These are phyloP conservation scores for Rissa tridactyla DNA, from an alignment of 2,113 vertebrate genomes.

Conservation along the genomic window DNA sequence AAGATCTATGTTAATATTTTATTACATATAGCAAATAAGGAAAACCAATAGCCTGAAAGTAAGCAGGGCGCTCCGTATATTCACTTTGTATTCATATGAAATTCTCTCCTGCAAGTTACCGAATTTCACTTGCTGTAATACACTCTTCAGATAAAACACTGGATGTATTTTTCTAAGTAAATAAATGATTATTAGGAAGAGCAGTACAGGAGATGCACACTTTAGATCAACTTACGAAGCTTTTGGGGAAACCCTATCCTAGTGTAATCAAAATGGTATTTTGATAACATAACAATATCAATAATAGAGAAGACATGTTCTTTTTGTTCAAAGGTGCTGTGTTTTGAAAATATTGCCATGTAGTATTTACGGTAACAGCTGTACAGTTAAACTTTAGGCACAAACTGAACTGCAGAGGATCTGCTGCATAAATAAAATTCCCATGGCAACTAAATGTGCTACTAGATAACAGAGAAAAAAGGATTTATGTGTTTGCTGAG, in stretches of 20 bases:
- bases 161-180: neutral
- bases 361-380: conserved; percentile 81
- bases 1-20: neutral
- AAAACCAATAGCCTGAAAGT: neutral
- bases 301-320: conserved; percentile 64
- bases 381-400: conserved; percentile 83
- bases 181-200: conserved; percentile 32
- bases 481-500: conserved; percentile 91
- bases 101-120: neutral
- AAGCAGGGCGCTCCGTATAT: neutral
- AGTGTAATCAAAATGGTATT: conserved; percentile 56
- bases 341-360: conserved; percentile 81
- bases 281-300: conserved; percentile 68
- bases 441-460: conserved; percentile 89
- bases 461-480: conserved; percentile 86
- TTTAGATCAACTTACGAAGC: conserved; percentile 40
- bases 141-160: neutral
- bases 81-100: neutral
- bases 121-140: neutral
- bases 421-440: conserved; percentile 88
- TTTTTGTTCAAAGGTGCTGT: conserved; percentile 73
- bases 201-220: neutral
- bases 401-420: conserved; percentile 83
- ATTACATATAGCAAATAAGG: neutral
- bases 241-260: conserved; percentile 33